A percentile compares a stretch with the other conserved stretches of the same genome.
Evolutionary conservation across 2,113 vertebrate species (phyloP).

Genomic region (Gopherus flavomarginatus): DNA sequence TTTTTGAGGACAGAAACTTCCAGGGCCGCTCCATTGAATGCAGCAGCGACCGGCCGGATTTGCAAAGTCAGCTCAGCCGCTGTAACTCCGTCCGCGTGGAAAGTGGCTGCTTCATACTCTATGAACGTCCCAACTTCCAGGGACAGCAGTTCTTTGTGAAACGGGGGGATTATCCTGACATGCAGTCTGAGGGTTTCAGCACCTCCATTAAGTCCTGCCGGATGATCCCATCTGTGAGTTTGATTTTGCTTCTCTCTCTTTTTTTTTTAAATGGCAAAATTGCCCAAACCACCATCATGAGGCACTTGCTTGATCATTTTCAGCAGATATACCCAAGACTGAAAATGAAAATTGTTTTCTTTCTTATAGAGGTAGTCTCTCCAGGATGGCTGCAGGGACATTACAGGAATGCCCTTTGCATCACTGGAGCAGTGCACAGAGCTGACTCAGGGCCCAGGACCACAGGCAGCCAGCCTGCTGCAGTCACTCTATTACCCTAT

Average conservation of each 20-base stretch:
- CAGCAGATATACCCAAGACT: not conserved
- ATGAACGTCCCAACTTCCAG: conserved; percentile 68
- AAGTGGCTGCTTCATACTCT: conserved; percentile 77
- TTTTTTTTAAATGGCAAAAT: not conserved
- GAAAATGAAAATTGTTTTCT: not conserved
- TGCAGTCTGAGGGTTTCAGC: conserved; percentile 74
- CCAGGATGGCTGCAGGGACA: not conserved
- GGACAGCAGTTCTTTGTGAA: conserved; percentile 76
- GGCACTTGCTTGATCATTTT: not conserved
- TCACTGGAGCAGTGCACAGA: not conserved
- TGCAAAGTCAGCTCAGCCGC: conserved; percentile 71
- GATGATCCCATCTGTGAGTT: conserved; percentile 62
- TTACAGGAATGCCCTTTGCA: not conserved
- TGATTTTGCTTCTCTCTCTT: not conserved
- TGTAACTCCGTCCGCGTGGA: conserved; percentile 78
- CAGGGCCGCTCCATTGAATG: conserved; percentile 72
- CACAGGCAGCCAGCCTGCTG: fast-evolving
- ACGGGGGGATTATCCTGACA: conserved; percentile 73
- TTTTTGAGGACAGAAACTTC: conserved; percentile 77
- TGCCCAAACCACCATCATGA: not conserved
- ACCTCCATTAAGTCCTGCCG: conserved; percentile 78
- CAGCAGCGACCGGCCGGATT: conserved; percentile 70
- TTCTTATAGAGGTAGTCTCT: not conserved
- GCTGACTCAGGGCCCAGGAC: no score
- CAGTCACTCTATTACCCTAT: not conserved